Conservation (phyloP, 2,888 invertebrate genomes). For the Synergus umbraculus region DNA sequence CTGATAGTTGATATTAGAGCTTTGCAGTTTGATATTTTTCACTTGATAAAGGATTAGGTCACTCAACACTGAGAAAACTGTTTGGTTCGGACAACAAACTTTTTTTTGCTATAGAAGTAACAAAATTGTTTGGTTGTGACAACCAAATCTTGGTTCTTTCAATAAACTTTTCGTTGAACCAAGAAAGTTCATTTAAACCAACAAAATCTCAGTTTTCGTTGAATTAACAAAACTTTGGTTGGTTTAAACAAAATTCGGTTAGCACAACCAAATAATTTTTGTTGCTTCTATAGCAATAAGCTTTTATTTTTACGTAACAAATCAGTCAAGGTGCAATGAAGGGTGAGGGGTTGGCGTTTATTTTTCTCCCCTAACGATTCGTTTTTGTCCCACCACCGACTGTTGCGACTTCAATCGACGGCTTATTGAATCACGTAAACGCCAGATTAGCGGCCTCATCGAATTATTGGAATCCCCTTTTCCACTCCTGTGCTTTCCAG, state of each 20-base stretch:
- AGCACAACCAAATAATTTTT: no score
- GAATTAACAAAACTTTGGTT: no score
- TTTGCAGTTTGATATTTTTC: neutral
- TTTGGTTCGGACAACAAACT: no score
- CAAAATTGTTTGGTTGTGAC: no score
- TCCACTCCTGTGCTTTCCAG: neutral
- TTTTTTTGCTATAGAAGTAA: no score
- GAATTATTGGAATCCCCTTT: conserved; percentile 38
- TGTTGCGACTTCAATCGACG: conserved; percentile 28
- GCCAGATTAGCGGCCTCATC: conserved; percentile 43
- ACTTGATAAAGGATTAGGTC: no score
- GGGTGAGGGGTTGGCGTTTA: conserved; percentile 11
- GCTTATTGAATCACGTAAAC: conserved; percentile 45
- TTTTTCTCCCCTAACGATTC: conserved; percentile 37
- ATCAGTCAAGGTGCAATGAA: neutral
- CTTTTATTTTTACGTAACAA: conserved; percentile 8
- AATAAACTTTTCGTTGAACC: no score
- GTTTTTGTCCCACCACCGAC: conserved; percentile 7
- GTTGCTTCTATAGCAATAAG: neutral
- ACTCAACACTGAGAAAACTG: no score
- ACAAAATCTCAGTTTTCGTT: no score
- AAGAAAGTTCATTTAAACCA: no score
- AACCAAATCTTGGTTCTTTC: no score
- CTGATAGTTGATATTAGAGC: neutral
- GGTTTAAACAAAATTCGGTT: no score